Conservation (phyloP, 2,113 vertebrate genomes). For the Caretta caretta region DNA sequence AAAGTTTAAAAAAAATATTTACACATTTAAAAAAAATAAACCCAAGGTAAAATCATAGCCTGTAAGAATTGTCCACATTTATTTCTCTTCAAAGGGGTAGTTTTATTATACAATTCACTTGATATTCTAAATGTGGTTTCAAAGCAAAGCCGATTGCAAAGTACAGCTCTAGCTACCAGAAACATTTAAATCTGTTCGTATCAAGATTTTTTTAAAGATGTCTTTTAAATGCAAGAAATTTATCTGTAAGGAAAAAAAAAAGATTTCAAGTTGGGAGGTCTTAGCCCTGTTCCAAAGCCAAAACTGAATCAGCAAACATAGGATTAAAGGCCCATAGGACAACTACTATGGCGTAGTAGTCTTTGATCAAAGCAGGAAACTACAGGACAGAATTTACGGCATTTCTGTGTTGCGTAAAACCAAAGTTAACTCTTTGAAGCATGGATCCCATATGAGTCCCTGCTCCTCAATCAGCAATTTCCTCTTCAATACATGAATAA, state of each 20-base stretch:
- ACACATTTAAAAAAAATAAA: rapidly evolving
- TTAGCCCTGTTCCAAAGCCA: background rate
- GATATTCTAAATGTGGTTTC: background rate
- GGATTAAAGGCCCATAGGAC: background rate
- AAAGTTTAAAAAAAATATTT: background rate
- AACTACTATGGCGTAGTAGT: background rate
- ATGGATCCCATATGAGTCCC: background rate
- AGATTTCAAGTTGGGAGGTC: background rate
- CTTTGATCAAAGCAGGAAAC: background rate
- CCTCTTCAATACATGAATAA: background rate
- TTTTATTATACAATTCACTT: background rate
- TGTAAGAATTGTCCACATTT: background rate
- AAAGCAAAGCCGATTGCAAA: background rate
- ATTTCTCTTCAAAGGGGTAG: background rate
- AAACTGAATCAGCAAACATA: background rate
- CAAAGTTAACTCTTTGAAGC: background rate
- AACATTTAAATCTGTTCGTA: background rate
- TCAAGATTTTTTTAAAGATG: background rate
- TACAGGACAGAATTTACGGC: background rate
- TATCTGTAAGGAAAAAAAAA: background rate
- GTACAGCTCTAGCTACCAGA: background rate
- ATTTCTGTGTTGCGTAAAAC: background rate
- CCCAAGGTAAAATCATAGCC: background rate
- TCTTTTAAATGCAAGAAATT: background rate
- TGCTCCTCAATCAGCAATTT: background rate